Percentiles rank a stretch among this genome's conserved stretches.
These are phyloP conservation scores for Drosophila aldrichi DNA, from an alignment of 2,888 invertebrate genomes.

Conservation along the genomic window DNA sequence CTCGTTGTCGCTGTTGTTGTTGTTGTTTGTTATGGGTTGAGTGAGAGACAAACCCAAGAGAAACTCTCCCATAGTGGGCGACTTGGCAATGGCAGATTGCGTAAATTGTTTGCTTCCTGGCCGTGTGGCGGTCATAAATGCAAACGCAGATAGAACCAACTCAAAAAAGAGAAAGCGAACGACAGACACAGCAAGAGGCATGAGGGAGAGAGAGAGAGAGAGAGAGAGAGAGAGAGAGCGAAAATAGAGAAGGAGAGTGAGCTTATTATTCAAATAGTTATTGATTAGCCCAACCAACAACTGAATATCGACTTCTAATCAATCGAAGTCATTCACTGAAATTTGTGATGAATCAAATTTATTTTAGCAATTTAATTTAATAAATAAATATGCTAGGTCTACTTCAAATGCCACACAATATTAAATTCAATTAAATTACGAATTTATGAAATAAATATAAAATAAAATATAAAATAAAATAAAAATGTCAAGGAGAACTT, in stretches of 20 bases:
- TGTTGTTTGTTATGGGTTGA: constrained; percentile 12
- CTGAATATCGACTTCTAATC: constrained; percentile 24
- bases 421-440: too few species aligned
- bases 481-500: too few species aligned
- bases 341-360: neutral
- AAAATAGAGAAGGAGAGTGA: constrained; percentile 1
- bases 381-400: neutral
- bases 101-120: constrained; percentile 78
- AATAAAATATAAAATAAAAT: too few species aligned
- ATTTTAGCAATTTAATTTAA: neutral
- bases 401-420: neutral
- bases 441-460: too few species aligned
- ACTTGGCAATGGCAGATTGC: constrained; percentile 67
- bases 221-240: neutral
- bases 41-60: constrained; percentile 5
- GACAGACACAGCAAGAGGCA: neutral
- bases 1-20: constrained; percentile 13
- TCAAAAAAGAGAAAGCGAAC: constrained; percentile 6
- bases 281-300: constrained; percentile 50
- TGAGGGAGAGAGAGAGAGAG: too few species aligned
- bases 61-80: constrained; percentile 24
- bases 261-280: constrained; percentile 40
- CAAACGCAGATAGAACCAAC: constrained; percentile 38
- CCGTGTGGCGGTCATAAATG: constrained; percentile 41
- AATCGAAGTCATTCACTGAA: constrained; percentile 18